Evolutionary conservation across 2,888 invertebrate genomes (phyloP).

Genomic region (Eledona agricola): DNA sequence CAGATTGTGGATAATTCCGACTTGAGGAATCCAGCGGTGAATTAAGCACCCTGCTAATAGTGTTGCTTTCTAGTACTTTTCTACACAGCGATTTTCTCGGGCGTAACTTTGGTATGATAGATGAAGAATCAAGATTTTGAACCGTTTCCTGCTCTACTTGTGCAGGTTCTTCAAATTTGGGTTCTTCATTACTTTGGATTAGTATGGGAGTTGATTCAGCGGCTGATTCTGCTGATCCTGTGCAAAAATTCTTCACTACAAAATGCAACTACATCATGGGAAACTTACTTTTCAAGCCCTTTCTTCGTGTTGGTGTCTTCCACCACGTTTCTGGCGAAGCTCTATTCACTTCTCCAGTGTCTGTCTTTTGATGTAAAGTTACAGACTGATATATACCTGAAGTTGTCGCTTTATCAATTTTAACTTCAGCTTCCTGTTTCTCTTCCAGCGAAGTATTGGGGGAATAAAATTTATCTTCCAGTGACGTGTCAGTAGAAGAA

Average conservation of each 20-base stretch:
- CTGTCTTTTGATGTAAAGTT: no score
- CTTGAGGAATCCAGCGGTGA: constrained; percentile 19
- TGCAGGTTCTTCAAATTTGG: not conserved
- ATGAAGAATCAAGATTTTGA: constrained; percentile 10
- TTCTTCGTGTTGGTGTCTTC: no score
- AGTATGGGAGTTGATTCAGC: not conserved
- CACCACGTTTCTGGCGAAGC: no score
- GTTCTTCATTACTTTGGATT: constrained; percentile 3
- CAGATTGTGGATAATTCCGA: no score
- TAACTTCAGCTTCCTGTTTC: constrained; percentile 15
- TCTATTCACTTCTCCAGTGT: no score
- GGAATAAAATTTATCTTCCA: constrained; percentile 48
- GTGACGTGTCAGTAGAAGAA: constrained; percentile 34
- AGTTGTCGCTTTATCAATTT: constrained; percentile 2
- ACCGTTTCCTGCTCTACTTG: constrained; percentile 2
- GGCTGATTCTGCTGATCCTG: not conserved
- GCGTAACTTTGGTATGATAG: constrained; percentile 32
- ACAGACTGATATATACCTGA: no score
- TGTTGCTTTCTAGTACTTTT: constrained; percentile 49
- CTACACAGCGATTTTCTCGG: constrained; percentile 48
- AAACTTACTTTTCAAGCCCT: no score
- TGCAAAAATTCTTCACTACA: no score
- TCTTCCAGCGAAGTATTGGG: constrained; percentile 46
- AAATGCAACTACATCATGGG: no score
- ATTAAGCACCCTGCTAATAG: constrained; percentile 39